phyloP scores from a whole-genome alignment of 2,888 invertebrate genomes.

The Leptarthrus brevirostris region DNA sequence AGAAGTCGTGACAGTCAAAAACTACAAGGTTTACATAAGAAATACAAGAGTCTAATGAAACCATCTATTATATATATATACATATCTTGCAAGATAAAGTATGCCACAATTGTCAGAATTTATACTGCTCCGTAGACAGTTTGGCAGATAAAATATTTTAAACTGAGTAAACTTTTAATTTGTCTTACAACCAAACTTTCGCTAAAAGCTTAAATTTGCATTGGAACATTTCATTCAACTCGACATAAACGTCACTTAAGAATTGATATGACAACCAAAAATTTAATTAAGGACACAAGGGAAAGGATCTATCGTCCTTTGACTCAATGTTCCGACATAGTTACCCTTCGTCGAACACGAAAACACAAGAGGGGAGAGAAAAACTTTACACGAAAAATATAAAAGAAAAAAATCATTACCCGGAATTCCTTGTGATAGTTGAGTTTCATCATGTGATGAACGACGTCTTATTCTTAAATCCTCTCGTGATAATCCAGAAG shows the following conservation, averaged over 20 bases:
- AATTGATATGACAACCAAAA: constrained; percentile 40
- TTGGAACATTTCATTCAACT: too few species aligned
- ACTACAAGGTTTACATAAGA: too few species aligned
- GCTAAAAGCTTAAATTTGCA: neutral
- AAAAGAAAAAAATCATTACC: constrained; percentile 58
- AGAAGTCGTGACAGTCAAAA: too few species aligned
- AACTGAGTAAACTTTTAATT: too few species aligned
- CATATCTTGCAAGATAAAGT: too few species aligned
- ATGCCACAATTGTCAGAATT: too few species aligned
- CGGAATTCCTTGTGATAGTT: constrained; percentile 62
- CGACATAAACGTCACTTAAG: neutral
- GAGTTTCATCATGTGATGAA: constrained; percentile 67
- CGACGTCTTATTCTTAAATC: constrained; percentile 66
- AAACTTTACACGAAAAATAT: neutral
- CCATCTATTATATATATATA: too few species aligned
- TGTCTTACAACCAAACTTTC: too few species aligned
- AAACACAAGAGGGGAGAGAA: neutral
- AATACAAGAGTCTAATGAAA: too few species aligned
- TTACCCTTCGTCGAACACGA: neutral
- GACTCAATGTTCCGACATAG: neutral
- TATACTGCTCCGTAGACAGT: too few species aligned
- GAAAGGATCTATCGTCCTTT: neutral
- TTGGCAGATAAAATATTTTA: too few species aligned
- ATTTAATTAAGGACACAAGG: constrained; percentile 19
- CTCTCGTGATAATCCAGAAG: constrained; percentile 63